phyloP scores from a whole-genome alignment of 2,888 invertebrate species.

The Scrobipalpa costella region DNA sequence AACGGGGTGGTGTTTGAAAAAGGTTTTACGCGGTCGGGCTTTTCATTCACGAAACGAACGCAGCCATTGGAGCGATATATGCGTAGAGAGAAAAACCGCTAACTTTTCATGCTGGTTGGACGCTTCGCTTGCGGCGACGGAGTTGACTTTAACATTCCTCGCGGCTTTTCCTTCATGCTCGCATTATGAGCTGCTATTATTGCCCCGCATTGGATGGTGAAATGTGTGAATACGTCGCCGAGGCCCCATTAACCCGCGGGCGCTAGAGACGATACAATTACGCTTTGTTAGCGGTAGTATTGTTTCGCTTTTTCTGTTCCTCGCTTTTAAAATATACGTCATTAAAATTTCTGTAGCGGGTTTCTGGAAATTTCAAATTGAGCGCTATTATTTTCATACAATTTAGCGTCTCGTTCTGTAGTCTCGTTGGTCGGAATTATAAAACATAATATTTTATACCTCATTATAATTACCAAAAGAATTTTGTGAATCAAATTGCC shows the following conservation, averaged over 20 bases:
- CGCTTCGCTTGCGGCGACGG: not conserved
- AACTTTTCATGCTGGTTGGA: constrained; percentile 35
- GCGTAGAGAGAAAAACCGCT: constrained; percentile 45
- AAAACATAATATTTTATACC: not conserved
- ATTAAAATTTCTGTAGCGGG: constrained; percentile 16
- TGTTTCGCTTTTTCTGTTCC: constrained; percentile 12
- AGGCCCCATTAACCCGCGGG: not conserved
- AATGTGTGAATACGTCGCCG: not conserved
- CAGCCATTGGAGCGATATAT: constrained; percentile 32
- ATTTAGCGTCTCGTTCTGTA: no score
- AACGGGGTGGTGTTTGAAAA: constrained; percentile 16
- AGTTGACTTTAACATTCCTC: not conserved
- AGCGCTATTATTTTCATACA: constrained; percentile 12
- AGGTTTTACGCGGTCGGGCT: constrained; percentile 18
- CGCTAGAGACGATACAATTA: constrained; percentile 24
- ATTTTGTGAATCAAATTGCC: not conserved
- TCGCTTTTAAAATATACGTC: constrained; percentile 16
- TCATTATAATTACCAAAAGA: not conserved
- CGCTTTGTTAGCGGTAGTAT: constrained; percentile 17
- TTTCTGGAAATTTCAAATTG: constrained; percentile 12
- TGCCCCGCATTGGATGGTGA: not conserved
- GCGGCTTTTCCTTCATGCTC: not conserved
- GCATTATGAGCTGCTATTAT: not conserved
- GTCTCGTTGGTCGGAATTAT: not conserved
- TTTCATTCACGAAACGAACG: constrained; percentile 31